Conservation (phyloP, 2,797 vertebrate genomes). For the Enteromius viviparus region DNA sequence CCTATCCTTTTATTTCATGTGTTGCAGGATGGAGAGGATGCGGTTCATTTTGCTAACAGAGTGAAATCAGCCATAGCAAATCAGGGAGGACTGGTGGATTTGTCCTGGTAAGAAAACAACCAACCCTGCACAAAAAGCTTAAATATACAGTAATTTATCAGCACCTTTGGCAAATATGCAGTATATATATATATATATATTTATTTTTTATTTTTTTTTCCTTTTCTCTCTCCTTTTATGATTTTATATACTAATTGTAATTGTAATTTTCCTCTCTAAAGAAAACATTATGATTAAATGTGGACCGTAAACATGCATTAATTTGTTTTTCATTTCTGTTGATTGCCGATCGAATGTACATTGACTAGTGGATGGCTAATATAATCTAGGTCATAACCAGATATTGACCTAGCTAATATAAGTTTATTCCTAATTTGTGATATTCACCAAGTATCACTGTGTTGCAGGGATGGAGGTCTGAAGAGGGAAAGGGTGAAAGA, state of each 20-base stretch:
- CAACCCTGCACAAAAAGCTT: no score
- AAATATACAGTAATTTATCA: no score
- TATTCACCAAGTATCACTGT: slow-evolving; percentile 1
- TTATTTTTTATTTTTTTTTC: background rate
- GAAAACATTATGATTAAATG: background rate
- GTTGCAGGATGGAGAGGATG: slow-evolving; percentile 87
- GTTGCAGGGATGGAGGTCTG: slow-evolving; percentile 89
- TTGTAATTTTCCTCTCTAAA: background rate
- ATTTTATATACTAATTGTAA: background rate
- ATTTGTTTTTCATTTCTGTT: background rate
- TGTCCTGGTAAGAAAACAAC: slow-evolving; percentile 84
- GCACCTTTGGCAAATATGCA: no score
- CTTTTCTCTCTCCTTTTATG: no score
- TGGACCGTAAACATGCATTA: background rate
- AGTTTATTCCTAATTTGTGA: background rate
- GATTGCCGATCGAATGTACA: background rate
- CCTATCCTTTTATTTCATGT: slow-evolving; percentile 22
- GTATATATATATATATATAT: background rate
- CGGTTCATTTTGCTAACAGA: slow-evolving; percentile 91
- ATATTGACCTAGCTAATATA: background rate
- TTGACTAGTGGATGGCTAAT: background rate
- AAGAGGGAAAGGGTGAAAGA: slow-evolving; percentile 92
- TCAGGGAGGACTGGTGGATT: slow-evolving; percentile 90
- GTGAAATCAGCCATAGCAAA: slow-evolving; percentile 91
- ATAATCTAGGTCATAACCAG: background rate